These are phyloP conservation scores for Tuberolachnus salignus DNA, from an alignment of 2,888 invertebrate species.

Conservation along the genomic window DNA sequence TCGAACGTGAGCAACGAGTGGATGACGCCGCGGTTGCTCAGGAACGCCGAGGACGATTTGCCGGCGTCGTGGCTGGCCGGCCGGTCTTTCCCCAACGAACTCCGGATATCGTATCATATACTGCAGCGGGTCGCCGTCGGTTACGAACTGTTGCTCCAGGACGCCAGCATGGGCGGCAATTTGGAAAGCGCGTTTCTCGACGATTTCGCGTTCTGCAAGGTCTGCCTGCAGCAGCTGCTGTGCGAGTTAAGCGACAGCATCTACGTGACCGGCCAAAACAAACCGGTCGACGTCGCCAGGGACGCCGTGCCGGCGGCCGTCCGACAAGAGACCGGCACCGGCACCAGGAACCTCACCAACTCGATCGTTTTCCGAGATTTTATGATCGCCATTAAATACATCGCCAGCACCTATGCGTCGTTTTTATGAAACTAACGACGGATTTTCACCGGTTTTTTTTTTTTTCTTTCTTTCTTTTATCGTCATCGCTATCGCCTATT, in stretches of 20 bases:
- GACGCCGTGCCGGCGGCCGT: not conserved
- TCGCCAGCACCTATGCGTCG: not conserved
- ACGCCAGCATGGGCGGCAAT: not conserved
- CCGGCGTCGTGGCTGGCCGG: not conserved
- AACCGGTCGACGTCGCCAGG: not conserved
- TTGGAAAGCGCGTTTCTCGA: not conserved
- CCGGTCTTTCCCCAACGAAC: conserved; percentile 19
- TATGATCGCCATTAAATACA: conserved; percentile 14
- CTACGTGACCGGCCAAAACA: not conserved
- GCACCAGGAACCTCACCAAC: not conserved
- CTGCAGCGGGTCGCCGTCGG: conserved; percentile 33
- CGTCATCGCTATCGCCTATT: no score
- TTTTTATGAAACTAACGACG: not conserved
- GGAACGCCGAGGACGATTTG: not conserved
- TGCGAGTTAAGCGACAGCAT: conserved; percentile 25
- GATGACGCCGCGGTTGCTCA: not conserved
- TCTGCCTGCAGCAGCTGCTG: conserved; percentile 1
- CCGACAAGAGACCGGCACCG: not conserved
- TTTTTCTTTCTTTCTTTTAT: no score
- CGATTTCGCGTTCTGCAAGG: not conserved
- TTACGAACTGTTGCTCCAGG: conserved; percentile 1
- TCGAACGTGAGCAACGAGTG: not conserved
- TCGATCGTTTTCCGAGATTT: conserved; percentile 44
- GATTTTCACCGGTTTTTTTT: no score
- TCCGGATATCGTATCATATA: not conserved